A percentile compares a stretch with the other conserved stretches of the same genome.
These are phyloP conservation scores for Simalia tracyae DNA, from an alignment of 2,797 vertebrate species.

Conservation along the genomic window DNA sequence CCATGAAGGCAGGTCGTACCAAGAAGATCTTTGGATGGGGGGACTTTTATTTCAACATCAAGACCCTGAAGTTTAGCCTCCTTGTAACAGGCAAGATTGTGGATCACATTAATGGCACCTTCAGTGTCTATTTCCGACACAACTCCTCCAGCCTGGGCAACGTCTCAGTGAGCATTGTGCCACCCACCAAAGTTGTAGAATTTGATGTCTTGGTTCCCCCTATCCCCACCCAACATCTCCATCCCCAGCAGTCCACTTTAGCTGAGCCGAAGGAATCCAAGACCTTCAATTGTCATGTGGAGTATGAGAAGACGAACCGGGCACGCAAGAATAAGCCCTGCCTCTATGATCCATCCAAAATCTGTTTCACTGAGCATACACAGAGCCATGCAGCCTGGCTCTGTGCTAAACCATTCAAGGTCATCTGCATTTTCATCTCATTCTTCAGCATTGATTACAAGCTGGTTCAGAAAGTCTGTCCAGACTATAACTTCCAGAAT, in stretches of 20 bases:
- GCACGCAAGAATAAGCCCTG: constrained; percentile 94
- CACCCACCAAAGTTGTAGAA: constrained; percentile 91
- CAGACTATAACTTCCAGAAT: constrained; percentile 98
- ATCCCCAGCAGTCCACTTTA: constrained; percentile 82
- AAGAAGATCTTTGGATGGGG: constrained; percentile 98
- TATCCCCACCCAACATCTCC: constrained; percentile 68
- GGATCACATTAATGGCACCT: constrained; percentile 96
- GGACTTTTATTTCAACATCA: constrained; percentile 96
- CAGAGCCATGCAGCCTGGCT: constrained; percentile 96
- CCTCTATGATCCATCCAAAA: constrained; percentile 92
- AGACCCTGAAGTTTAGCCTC: constrained; percentile 92
- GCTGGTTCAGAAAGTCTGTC: constrained; percentile 97
- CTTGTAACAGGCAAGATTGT: constrained; percentile 97
- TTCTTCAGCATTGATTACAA: constrained; percentile 98
- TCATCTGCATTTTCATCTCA: constrained; percentile 98
- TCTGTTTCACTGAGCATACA: constrained; percentile 96
- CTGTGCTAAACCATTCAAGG: constrained; percentile 97
- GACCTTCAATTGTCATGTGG: constrained; percentile 93
- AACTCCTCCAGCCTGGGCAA: constrained; percentile 96
- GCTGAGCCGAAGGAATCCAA: constrained; percentile 84
- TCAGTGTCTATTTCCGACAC: constrained; percentile 97
- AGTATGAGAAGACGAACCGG: constrained; percentile 95
- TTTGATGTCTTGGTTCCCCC: constrained; percentile 83
- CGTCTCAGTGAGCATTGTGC: constrained; percentile 94
- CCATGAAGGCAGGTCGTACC: constrained; percentile 85